A percentile compares a stretch with the other conserved stretches of the same genome.
phyloP scores from a whole-genome alignment of 2,888 invertebrate species.

The Leptinotarsa peninsularis region DNA sequence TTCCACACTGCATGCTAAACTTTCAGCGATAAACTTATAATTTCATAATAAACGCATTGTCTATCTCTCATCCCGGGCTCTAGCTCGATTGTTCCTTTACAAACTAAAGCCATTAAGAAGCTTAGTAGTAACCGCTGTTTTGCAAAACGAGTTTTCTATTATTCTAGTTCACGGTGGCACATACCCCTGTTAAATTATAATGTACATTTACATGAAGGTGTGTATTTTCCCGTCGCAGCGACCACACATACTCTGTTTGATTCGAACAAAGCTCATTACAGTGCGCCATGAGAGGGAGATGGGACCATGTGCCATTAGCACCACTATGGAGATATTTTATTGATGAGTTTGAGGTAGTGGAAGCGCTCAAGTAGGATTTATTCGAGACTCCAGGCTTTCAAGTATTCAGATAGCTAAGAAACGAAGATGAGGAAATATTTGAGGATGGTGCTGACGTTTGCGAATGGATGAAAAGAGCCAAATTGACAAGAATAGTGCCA shows the following conservation, averaged over 20 bases:
- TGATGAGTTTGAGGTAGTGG: slow-evolving; percentile 15
- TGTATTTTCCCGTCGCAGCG: slow-evolving; percentile 26
- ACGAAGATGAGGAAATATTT: too few relatives aligned
- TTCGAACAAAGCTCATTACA: slow-evolving; percentile 33
- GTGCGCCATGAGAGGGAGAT: slow-evolving; percentile 26
- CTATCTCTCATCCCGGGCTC: slow-evolving; percentile 13
- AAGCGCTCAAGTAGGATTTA: neutral
- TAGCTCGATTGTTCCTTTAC: slow-evolving; percentile 25
- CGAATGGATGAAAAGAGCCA: too few relatives aligned
- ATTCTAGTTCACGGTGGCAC: slow-evolving; percentile 32
- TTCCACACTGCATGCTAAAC: neutral
- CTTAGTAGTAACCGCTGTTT: slow-evolving; percentile 30
- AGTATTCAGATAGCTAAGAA: too few relatives aligned
- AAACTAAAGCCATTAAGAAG: slow-evolving; percentile 32
- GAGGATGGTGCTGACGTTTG: too few relatives aligned
- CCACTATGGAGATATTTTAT: slow-evolving; percentile 30
- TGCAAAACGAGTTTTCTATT: slow-evolving; percentile 22
- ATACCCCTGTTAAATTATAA: slow-evolving; percentile 33
- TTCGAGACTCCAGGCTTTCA: neutral
- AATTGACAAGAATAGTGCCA: too few relatives aligned
- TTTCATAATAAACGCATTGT: slow-evolving; percentile 6
- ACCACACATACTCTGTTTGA: slow-evolving; percentile 26
- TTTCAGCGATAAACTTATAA: slow-evolving; percentile 10
- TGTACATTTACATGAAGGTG: slow-evolving; percentile 31
- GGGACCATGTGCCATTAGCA: slow-evolving; percentile 22